A percentile compares a stretch with the other conserved stretches of the same genome.
Evolutionary conservation across 2,797 vertebrate species (phyloP).

Genomic region (Oryzias dopingdopingensis): DNA sequence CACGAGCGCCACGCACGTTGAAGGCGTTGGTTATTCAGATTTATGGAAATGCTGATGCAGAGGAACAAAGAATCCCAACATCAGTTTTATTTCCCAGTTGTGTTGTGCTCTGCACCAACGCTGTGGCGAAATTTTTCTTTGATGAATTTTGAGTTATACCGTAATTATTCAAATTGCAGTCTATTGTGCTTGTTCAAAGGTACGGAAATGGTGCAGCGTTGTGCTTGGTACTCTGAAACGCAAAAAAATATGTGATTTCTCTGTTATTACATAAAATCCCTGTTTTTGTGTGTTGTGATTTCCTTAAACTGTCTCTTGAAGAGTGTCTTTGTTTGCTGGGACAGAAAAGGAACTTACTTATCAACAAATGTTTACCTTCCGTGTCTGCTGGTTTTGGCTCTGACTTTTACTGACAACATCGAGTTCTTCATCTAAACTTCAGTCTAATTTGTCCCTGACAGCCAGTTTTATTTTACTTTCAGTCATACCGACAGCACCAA

Average conservation of each 20-base stretch:
- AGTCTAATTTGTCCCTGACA: no score
- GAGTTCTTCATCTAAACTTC: no score
- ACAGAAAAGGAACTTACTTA: no score
- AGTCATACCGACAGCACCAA: no score
- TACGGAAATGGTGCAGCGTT: conserved; percentile 18
- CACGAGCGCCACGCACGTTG: conserved; percentile 9
- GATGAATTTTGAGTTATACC: conserved; percentile 28
- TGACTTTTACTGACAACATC: no score
- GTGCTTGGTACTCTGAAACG: conserved; percentile 11
- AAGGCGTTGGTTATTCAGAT: conserved; percentile 27
- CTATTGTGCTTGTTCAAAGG: conserved; percentile 33
- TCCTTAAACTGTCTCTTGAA: conserved; percentile 33
- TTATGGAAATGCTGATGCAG: conserved; percentile 22
- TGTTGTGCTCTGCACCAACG: conserved; percentile 9
- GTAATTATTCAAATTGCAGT: conserved; percentile 21
- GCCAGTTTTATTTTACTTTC: no score
- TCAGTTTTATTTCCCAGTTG: conserved; percentile 12
- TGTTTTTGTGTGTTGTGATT: conserved; percentile 23
- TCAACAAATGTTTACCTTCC: no score
- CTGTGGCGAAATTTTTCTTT: conserved; percentile 10
- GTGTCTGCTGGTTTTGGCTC: no score
- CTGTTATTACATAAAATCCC: conserved; percentile 29
- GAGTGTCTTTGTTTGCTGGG: conserved; percentile 47
- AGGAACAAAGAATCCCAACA: conserved; percentile 16
- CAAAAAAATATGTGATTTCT: conserved; percentile 5